phyloP scores from a whole-genome alignment of 2,113 vertebrate genomes.

The Gymnorhina tibicen region DNA sequence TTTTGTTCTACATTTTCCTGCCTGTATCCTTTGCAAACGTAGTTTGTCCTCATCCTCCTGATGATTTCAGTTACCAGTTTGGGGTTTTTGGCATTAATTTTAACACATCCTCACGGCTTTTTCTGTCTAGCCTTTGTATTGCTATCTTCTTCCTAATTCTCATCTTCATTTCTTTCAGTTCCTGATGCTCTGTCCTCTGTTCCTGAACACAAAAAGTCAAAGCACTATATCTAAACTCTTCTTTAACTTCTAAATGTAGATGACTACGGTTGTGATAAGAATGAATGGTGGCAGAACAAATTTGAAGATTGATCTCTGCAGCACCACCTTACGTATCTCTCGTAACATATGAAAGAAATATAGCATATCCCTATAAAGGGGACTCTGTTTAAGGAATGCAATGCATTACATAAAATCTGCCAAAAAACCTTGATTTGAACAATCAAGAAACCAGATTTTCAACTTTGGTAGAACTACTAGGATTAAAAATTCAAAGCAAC shows the following conservation, averaged over 20 bases:
- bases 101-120: not conserved
- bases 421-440: not conserved
- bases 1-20: not conserved
- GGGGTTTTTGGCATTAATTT: not conserved
- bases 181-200: not conserved
- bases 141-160: not conserved
- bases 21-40: accelerated
- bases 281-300: not conserved
- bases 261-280: not conserved
- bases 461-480: not conserved
- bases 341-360: not conserved
- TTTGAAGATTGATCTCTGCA: not conserved
- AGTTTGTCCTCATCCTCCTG: not conserved
- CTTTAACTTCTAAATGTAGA: not conserved
- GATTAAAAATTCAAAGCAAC: not conserved
- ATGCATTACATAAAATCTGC: not conserved
- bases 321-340: not conserved
- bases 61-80: not conserved
- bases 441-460: not conserved
- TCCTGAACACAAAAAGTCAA: not conserved
- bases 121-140: not conserved
- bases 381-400: not conserved
- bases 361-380: not conserved
- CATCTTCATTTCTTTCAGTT: not conserved
- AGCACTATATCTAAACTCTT: not conserved